Evolutionary conservation across 1,140 invertebrate species (phyloP), one percentile per base, ranked within the genome.

Genomic region (Wiebesia pumilae): DNA sequence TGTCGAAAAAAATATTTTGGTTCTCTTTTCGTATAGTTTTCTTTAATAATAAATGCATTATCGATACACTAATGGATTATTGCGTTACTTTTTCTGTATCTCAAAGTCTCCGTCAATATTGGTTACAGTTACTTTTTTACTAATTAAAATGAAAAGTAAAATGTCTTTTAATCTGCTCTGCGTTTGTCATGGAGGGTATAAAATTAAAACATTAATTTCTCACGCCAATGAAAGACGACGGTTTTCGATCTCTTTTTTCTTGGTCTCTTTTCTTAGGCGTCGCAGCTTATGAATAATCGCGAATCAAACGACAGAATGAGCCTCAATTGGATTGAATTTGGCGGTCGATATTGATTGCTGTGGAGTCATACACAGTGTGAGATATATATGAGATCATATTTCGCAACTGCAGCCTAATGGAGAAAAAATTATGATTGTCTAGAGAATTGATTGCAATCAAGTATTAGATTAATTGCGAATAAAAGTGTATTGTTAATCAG

Each of bases 251-350:
- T 47, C 47, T 67, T 47, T 67, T 3, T 51, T 71, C 43, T 35
- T 14, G 14, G 27, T 40, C 35, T 24, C 16, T 38, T 73, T 73
- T 35, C 62, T 43, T 67, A 12, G 81, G 43, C 69, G 30, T 43
- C 47, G 21, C 47, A 78, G 33, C 69, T 71, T 35, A 65, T 47
- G 73, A 73, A 83, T 87, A 83, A 83, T 87, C 47, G 65, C 81
- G 81, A 87, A 83, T 83, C 62, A 87, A 87, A 84, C 82, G 86
- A 27, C 24, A 67, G 21, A 87, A 87, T 54, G 86, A 87, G 51
- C 65, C 40, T 87, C 82, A 87, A 87, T 87, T 87, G 82, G 86
- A 84, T 87, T 81, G 86, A 87, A 87, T 87, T 87, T 84, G 86
- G 84, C 82, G 82, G 82, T 73, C 77, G 62, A 54, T 87, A 84